These are phyloP conservation scores for Caenorhabditis sp. DNA, from an alignment of 2,888 invertebrate species.

Conservation along the genomic window DNA sequence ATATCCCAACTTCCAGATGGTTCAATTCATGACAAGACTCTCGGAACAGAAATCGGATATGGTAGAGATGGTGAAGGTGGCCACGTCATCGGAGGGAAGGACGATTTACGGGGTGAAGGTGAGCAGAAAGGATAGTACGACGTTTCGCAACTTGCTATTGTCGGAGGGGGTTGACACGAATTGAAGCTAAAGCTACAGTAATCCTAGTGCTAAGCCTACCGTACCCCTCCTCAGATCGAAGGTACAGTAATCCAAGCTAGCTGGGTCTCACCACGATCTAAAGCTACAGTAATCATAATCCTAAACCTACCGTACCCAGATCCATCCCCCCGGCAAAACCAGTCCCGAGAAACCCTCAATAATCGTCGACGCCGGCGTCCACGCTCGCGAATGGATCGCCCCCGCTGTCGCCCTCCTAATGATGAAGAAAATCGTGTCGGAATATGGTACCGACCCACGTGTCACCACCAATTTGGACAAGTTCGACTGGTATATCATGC, in stretches of 20 bases:
- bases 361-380: conserved; percentile 81
- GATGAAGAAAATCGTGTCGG: conserved; percentile 74
- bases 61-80: conserved; percentile 73
- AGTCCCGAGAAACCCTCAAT: conserved; percentile 74
- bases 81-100: conserved; percentile 77
- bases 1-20: conserved; percentile 69
- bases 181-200: too few relatives aligned
- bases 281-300: too few relatives aligned
- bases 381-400: conserved; percentile 82
- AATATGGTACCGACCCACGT: conserved; percentile 68
- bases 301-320: conserved; percentile 31
- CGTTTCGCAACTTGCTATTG: too few relatives aligned
- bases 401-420: conserved; percentile 79
- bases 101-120: conserved; percentile 77
- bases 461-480: conserved; percentile 73
- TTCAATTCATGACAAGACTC: conserved; percentile 73
- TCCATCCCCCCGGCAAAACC: conserved; percentile 45
- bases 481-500: conserved; percentile 81
- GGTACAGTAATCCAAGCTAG: too few relatives aligned
- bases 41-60: conserved; percentile 69
- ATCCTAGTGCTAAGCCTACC: too few relatives aligned
- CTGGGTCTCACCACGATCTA: not conserved
- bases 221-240: too few relatives aligned
- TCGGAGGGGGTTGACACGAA: not conserved
- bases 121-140: too few relatives aligned